A percentile compares a stretch with the other conserved stretches of the same genome.
Conservation (phyloP, 2,113 vertebrate species). For the Chelonoidis abingdonii region DNA sequence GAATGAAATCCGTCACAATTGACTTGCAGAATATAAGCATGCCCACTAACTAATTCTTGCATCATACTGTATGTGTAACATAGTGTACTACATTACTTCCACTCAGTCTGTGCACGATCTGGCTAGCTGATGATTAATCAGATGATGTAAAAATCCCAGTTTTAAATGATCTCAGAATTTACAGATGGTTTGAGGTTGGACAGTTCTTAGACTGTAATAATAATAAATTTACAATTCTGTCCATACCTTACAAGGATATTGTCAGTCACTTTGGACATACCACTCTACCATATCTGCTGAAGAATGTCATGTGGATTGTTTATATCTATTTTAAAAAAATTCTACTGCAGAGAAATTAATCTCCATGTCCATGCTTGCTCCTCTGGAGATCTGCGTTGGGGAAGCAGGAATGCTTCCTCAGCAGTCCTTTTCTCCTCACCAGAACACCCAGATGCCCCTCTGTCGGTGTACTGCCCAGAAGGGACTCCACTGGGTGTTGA, state of each 20-base stretch:
- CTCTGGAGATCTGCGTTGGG: neutral
- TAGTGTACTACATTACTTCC: neutral
- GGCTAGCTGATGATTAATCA: neutral
- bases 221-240: neutral
- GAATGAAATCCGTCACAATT: neutral
- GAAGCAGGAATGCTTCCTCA: neutral
- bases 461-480: neutral
- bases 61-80: neutral
- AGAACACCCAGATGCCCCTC: neutral
- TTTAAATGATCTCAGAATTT: neutral
- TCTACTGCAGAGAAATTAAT: neutral
- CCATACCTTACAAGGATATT: neutral
- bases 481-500: neutral
- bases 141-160: rapidly evolving
- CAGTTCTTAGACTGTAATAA: neutral
- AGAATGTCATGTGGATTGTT: neutral
- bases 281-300: neutral
- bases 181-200: neutral
- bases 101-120: neutral
- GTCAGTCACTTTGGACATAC: neutral
- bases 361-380: neutral
- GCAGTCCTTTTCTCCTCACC: neutral
- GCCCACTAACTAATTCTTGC: neutral
- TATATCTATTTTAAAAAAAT: neutral
- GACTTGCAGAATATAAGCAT: rapidly evolving